phyloP scores from a whole-genome alignment of 2,797 vertebrate species.

The Urosaurus nigricauda region DNA sequence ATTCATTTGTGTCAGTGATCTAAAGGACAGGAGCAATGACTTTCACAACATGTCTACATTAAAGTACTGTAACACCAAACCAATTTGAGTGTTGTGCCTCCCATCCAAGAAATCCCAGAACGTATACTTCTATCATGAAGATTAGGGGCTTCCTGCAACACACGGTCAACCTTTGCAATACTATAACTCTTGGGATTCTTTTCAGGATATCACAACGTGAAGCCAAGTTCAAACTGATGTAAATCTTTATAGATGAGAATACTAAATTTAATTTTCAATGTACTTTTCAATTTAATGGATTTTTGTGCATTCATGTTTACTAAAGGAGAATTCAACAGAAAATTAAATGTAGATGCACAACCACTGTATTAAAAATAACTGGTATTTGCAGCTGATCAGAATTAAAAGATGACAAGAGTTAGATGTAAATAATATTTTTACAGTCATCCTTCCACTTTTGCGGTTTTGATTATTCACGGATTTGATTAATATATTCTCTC shows the following conservation, averaged over 20 bases:
- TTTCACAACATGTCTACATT: not conserved
- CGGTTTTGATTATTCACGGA: no score
- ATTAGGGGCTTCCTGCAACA: not conserved
- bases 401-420: not conserved
- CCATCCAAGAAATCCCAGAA: conserved; percentile 15
- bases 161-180: not conserved
- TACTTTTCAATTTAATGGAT: not conserved
- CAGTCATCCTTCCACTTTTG: no score
- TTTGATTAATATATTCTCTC: no score
- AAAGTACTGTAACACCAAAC: not conserved
- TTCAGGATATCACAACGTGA: not conserved
- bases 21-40: not conserved
- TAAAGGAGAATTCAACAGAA: not conserved
- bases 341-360: not conserved
- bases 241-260: not conserved
- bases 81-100: not conserved
- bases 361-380: not conserved
- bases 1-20: not conserved
- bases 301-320: not conserved
- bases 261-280: not conserved
- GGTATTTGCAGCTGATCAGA: not conserved
- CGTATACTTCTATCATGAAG: not conserved
- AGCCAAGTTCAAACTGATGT: not conserved
- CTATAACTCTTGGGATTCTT: not conserved
- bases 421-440: not conserved